Percentiles rank a stretch among this genome's conserved stretches.
Conservation (phyloP, 1,140 invertebrate genomes). For the Drosophila kanapiae region DNA sequence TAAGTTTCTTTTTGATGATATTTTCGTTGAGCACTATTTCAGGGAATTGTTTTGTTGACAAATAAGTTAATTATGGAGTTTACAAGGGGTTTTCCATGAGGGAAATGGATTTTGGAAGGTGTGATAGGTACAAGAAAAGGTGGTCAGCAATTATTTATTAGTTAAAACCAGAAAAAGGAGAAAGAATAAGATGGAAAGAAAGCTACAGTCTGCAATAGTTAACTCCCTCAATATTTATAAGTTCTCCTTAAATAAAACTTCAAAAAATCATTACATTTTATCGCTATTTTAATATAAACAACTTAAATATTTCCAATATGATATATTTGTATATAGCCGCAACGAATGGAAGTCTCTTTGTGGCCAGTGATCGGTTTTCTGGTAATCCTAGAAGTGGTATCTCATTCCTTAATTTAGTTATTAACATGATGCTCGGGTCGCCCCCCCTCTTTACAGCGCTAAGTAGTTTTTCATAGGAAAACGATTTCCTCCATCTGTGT, state of each 20-base stretch:
- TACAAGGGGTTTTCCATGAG: not conserved
- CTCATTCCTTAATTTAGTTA: constrained; percentile 65
- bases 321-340: not conserved
- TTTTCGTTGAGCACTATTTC: not conserved
- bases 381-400: constrained; percentile 26
- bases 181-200: no score
- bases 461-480: constrained; percentile 80
- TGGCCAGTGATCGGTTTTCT: not conserved
- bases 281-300: no score
- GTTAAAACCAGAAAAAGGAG: not conserved
- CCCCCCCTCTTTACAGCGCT: constrained; percentile 7
- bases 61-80: constrained; percentile 3
- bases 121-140: not conserved
- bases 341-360: not conserved
- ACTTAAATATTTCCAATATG: no score
- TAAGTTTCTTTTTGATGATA: constrained; percentile 24
- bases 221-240: no score
- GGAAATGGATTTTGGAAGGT: rapidly evolving
- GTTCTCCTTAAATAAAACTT: no score
- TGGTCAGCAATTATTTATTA: not conserved
- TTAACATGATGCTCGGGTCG: constrained; percentile 32
- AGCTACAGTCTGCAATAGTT: no score
- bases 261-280: no score
- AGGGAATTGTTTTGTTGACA: constrained; percentile 7
- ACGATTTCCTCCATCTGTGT: constrained; percentile 48